Evolutionary conservation across 2,113 vertebrate species (phyloP), one percentile per base, ranked within the genome.

Genomic region (Paraplagusia blochii): DNA sequence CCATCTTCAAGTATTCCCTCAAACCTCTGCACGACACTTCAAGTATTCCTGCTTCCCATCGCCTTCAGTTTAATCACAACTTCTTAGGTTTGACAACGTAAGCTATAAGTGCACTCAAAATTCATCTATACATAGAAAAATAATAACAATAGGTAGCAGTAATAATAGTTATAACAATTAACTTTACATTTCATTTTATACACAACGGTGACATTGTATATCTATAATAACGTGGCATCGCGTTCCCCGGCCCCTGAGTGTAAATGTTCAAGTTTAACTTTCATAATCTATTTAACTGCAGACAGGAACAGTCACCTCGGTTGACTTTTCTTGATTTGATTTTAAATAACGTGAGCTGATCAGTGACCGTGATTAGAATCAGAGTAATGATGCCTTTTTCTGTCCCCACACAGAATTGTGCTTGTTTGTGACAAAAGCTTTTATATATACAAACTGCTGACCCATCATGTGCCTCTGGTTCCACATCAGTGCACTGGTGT

Each of bases 71-170:
- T 72, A 53, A 70, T 57, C 39, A 70, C 72, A 79, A 66, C 69
- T 76, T 87, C 88, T 90, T 88, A 88, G 88, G 87, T 87, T 88
- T 78, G 6, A 79, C 69, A 79, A 90, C 81, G 76, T 81, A 84
- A 80, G 79, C 86, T 73, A 84, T 87, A 89, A 90, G 84, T 90
- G 87, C 89, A 89, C 87, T 89, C 80, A 59, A 89, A 82, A 76
- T 63, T 77, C 67, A 76, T 78, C 79, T 83, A 87, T 88, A 90
- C 81, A 87, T 85, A 87, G 44, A 88, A 88, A 89, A 89, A 90
- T 88, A 88, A 87, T 66, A 67, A 80, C 72, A 78, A 77, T 79
- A 84, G 62, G 64, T 77, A 77, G 65, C 76, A 69, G 79, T 29
- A 29, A 13, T 79, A 85, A 77, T 76, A 87, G 74, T 82, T 84